Percentiles rank a stretch among this genome's conserved stretches.
Evolutionary conservation across 2,113 vertebrate species (phyloP).

Genomic region (Dipodomys merriami): DNA sequence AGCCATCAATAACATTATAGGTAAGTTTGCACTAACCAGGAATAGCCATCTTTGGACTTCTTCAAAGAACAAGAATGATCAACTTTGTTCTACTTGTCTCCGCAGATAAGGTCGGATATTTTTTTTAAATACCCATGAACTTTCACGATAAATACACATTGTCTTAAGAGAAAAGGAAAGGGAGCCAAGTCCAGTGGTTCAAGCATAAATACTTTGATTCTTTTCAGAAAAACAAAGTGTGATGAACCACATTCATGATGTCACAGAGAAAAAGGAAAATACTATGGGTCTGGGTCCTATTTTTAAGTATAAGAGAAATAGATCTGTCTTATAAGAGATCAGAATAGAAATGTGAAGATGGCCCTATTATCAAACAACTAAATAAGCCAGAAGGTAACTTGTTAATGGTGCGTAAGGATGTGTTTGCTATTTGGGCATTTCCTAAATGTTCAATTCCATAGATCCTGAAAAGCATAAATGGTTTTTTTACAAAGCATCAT

Average conservation of each 20-base stretch:
- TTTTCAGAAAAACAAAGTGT: conserved; percentile 26
- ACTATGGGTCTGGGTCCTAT: neutral
- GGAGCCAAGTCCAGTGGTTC: neutral
- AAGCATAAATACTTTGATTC: conserved; percentile 15
- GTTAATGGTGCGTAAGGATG: neutral
- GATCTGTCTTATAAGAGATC: neutral
- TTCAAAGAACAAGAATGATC: neutral
- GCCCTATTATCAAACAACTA: conserved; percentile 40
- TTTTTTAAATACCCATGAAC: neutral
- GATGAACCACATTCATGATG: neutral
- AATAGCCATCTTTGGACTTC: neutral
- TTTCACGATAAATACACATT: neutral
- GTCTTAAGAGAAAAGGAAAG: neutral
- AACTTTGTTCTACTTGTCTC: neutral
- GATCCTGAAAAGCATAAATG: conserved; percentile 6
- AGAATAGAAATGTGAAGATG: neutral
- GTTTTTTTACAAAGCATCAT: neutral
- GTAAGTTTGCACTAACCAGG: neutral
- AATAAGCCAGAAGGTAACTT: neutral
- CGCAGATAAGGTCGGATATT: neutral
- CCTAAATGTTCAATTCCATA: conserved; percentile 12
- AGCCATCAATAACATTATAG: neutral
- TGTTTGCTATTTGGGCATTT: conserved; percentile 36
- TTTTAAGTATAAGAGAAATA: conserved; percentile 20
- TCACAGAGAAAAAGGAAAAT: conserved; percentile 15